phyloP scores from a whole-genome alignment of 2,888 invertebrate species.

The Apotomis turbidana region DNA sequence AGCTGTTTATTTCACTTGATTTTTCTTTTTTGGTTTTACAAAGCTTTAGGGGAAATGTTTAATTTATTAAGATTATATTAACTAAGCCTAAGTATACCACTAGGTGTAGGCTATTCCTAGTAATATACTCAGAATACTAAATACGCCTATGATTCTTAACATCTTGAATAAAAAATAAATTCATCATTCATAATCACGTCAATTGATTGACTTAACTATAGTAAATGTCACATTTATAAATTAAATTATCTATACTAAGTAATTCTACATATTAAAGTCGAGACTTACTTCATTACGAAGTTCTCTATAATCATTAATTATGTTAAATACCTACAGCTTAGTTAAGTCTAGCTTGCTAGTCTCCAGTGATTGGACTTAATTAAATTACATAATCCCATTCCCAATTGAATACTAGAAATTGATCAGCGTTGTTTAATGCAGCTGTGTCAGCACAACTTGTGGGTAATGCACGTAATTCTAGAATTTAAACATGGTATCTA shows the following conservation, averaged over 20 bases:
- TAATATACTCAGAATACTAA: too few species aligned
- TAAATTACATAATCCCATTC: not conserved
- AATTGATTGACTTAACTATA: too few species aligned
- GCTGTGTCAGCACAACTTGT: not conserved
- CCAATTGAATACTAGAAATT: not conserved
- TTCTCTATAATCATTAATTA: not conserved
- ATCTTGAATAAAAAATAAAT: too few species aligned
- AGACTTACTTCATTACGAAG: not conserved
- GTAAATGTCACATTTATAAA: too few species aligned
- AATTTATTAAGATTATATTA: too few species aligned
- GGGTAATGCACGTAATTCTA: not conserved
- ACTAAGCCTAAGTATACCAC: too few species aligned
- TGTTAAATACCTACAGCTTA: not conserved
- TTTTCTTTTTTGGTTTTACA: too few species aligned
- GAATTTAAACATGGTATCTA: constrained; percentile 8
- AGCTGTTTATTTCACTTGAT: too few species aligned
- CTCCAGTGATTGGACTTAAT: not conserved
- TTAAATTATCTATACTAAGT: not conserved
- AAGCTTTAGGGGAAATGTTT: too few species aligned
- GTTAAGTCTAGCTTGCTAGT: not conserved
- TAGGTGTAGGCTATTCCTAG: too few species aligned
- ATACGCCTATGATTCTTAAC: too few species aligned
- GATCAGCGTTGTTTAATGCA: not conserved
- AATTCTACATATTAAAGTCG: not conserved
- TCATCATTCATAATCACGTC: too few species aligned